Conservation (phyloP, 2,797 vertebrate genomes). For the Pseudocheirus occidentalis region DNA sequence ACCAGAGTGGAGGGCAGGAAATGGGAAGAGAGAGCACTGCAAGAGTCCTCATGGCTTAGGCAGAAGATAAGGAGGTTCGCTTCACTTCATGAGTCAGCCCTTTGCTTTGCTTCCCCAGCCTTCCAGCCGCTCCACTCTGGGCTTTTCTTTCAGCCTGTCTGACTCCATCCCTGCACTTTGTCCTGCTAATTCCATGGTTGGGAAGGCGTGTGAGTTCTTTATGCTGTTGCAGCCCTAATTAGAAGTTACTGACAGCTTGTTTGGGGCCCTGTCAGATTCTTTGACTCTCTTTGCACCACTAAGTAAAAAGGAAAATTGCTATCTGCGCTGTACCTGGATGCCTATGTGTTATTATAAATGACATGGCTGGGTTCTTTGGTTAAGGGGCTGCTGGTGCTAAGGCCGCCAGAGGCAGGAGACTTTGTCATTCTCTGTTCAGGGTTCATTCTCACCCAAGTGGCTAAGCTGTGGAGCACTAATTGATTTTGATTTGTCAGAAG, state of each 20-base stretch:
- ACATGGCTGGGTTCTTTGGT: background rate
- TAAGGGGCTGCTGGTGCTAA: background rate
- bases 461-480: background rate
- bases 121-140: background rate
- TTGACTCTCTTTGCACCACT: conserved; percentile 72
- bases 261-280: conserved; percentile 78
- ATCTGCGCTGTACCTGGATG: conserved; percentile 67
- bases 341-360: conserved; percentile 55
- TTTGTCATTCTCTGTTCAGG: conserved; percentile 10
- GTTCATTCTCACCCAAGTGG: background rate
- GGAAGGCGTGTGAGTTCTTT: conserved; percentile 67
- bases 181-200: conserved; percentile 73
- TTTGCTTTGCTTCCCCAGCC: fast-evolving
- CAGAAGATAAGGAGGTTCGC: background rate
- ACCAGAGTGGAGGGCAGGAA: background rate
- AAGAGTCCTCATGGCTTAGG: background rate
- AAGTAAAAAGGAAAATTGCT: conserved; percentile 79
- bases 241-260: conserved; percentile 79
- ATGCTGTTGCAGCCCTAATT: conserved; percentile 72
- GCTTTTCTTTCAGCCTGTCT: conserved; percentile 63
- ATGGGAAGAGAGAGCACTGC: background rate
- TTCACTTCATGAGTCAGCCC: background rate
- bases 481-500: background rate
- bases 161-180: conserved; percentile 63
- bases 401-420: background rate